Conservation (phyloP, 2,113 vertebrate species). For the Catharus bicknelli region DNA sequence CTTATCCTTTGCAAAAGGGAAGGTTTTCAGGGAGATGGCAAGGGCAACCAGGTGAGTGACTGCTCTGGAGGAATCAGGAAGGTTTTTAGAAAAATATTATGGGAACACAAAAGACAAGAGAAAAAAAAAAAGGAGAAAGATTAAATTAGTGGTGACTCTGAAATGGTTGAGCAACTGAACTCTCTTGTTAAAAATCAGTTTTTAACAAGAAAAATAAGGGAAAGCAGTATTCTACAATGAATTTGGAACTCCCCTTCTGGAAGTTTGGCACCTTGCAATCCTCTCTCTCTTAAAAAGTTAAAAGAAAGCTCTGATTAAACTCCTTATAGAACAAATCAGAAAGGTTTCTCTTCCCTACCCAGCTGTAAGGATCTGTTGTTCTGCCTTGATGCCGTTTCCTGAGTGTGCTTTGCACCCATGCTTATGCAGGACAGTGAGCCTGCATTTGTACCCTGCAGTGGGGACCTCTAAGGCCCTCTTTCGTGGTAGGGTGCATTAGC, state of each 20-base stretch:
- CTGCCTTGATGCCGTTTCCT: background rate
- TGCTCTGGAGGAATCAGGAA: background rate
- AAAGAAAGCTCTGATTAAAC: background rate
- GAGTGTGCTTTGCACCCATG: fast-evolving
- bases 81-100: constrained; percentile 37
- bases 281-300: background rate
- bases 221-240: background rate
- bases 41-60: background rate
- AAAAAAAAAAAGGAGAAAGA: constrained; percentile 50
- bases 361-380: background rate
- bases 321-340: background rate
- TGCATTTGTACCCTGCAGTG: background rate
- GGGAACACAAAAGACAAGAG: constrained; percentile 6
- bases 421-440: background rate
- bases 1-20: too few relatives aligned
- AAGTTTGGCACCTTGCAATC: background rate
- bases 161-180: constrained; percentile 2
- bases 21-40: background rate
- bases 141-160: constrained; percentile 39
- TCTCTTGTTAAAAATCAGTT: background rate
- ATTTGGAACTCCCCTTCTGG: background rate
- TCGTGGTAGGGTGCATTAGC: fast-evolving
- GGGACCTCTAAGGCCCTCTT: background rate
- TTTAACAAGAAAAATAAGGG: constrained; percentile 8
- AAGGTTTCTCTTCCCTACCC: background rate